These are phyloP conservation scores for Nezara viridula DNA, from an alignment of 2,888 invertebrate species.

Conservation along the genomic window DNA sequence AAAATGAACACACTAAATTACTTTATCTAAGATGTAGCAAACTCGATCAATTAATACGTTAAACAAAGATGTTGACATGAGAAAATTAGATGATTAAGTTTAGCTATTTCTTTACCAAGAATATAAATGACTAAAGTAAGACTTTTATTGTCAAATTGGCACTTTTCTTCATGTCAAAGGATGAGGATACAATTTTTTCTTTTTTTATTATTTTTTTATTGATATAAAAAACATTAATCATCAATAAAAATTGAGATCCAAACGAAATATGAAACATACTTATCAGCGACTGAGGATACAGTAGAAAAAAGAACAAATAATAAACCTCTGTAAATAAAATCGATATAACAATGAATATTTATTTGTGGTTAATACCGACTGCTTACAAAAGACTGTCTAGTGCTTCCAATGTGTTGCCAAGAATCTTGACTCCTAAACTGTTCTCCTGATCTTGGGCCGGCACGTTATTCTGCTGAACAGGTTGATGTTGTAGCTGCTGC, in stretches of 20 bases:
- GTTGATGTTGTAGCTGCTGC: conserved; percentile 50
- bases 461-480: conserved; percentile 40
- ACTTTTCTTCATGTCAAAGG: background rate
- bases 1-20: background rate
- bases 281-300: background rate
- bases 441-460: conserved; percentile 45
- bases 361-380: background rate
- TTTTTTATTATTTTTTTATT: too few species aligned
- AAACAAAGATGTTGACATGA: background rate
- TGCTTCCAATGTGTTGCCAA: conserved; percentile 51
- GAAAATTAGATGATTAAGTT: background rate
- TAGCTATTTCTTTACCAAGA: background rate
- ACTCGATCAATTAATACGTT: background rate
- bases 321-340: conserved; percentile 15
- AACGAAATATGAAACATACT: background rate
- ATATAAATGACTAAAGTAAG: conserved; percentile 10
- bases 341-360: background rate
- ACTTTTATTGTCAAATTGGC: conserved; percentile 41
- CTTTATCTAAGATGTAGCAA: background rate
- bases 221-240: background rate
- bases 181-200: background rate
- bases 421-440: conserved; percentile 48
- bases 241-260: conserved; percentile 24
- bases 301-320: background rate
- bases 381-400: conserved; percentile 50